These are phyloP conservation scores for Vanacampus margaritifer DNA, from an alignment of 2,113 vertebrate species.

Conservation along the genomic window DNA sequence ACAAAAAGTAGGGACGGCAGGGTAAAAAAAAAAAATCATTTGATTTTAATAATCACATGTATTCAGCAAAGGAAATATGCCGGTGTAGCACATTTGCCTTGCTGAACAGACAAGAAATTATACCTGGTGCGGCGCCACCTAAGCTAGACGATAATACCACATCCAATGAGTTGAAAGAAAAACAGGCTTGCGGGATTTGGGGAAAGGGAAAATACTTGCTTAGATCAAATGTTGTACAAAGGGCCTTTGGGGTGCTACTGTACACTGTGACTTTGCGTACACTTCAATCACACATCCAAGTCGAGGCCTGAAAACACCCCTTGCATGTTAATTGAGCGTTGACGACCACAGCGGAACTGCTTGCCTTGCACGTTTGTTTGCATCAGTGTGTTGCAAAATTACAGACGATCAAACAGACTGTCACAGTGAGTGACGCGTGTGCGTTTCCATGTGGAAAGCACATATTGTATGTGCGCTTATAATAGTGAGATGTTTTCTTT, in stretches of 20 bases:
- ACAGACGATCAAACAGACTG: constrained; percentile 46
- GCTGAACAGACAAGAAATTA: constrained; percentile 79
- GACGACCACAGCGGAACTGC: constrained; percentile 9
- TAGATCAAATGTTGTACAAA: constrained; percentile 2
- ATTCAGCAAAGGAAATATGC: constrained; percentile 73
- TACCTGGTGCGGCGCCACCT: constrained; percentile 50
- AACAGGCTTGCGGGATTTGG: constrained; percentile 48
- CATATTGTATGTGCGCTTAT: too few relatives aligned
- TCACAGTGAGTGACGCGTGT: neutral
- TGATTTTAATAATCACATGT: constrained; percentile 70
- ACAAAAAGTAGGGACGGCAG: constrained; percentile 21
- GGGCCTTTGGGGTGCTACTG: constrained; percentile 43
- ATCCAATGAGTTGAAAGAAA: constrained; percentile 55
- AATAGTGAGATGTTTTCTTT: too few relatives aligned
- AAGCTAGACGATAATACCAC: constrained; percentile 66
- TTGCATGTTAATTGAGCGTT: neutral
- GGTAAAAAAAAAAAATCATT: constrained; percentile 18
- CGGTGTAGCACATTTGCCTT: constrained; percentile 69
- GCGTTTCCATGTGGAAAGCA: too few relatives aligned
- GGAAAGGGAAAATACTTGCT: constrained; percentile 37
- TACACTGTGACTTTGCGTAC: constrained; percentile 11
- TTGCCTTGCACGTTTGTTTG: constrained; percentile 10
- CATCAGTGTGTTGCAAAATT: constrained; percentile 26
- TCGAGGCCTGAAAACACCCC: neutral
- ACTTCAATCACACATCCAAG: constrained; percentile 24